Conservation (phyloP, 2,113 vertebrate species). For the Leptobrachium leishanense region DNA sequence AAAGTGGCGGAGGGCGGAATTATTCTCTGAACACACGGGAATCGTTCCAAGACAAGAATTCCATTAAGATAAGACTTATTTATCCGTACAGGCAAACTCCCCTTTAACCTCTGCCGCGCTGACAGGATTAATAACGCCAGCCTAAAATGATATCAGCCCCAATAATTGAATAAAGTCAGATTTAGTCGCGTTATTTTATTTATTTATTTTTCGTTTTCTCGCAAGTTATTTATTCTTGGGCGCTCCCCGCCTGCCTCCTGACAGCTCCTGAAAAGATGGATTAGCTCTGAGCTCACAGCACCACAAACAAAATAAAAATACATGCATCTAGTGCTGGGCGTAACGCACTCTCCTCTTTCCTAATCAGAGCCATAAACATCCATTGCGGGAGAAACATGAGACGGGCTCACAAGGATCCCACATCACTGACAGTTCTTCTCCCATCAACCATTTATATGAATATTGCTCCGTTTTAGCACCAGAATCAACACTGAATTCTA, state of each 20-base stretch:
- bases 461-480: not conserved
- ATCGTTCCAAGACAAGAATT: slow-evolving; percentile 49
- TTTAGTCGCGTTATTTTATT: slow-evolving; percentile 17
- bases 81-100: slow-evolving; percentile 44
- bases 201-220: slow-evolving; percentile 38
- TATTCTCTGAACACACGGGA: slow-evolving; percentile 46
- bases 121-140: slow-evolving; percentile 48
- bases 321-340: slow-evolving; percentile 29
- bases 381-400: slow-evolving; percentile 3
- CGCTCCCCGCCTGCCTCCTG: slow-evolving; percentile 37
- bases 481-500: not conserved
- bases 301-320: slow-evolving; percentile 49
- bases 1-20: slow-evolving; percentile 45
- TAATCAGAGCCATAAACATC: slow-evolving; percentile 25
- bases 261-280: slow-evolving; percentile 45
- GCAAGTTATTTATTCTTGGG: slow-evolving; percentile 47
- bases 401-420: not conserved
- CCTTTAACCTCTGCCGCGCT: slow-evolving; percentile 44
- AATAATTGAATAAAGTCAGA: slow-evolving; percentile 50
- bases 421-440: not conserved
- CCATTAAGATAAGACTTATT: slow-evolving; percentile 50
- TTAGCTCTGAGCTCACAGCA: slow-evolving; percentile 43
- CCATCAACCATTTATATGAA: not conserved
- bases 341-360: not conserved
- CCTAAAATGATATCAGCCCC: slow-evolving; percentile 44